phyloP scores from a whole-genome alignment of 2,888 invertebrate genomes.

The Drosophila diplacantha region DNA sequence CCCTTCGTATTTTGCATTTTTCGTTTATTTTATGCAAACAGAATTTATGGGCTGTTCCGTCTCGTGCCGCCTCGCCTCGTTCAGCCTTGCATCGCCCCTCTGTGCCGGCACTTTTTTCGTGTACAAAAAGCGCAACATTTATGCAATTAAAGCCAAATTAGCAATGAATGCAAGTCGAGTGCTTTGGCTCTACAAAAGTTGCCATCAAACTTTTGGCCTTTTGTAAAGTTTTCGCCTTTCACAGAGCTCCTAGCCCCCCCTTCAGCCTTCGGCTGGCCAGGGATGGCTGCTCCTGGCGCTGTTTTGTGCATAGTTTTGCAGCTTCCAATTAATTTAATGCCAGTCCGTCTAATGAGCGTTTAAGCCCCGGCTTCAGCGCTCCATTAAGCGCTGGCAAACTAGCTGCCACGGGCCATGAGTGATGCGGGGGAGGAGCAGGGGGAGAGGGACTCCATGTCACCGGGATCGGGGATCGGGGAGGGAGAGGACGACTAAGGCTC shows the following conservation, averaged over 20 bases:
- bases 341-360: constrained; percentile 72
- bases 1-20: constrained; percentile 21
- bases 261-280: constrained; percentile 3
- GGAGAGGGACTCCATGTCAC: constrained; percentile 15
- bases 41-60: constrained; percentile 60
- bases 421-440: neutral
- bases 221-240: constrained; percentile 67
- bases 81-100: constrained; percentile 15
- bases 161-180: constrained; percentile 72
- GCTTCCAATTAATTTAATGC: constrained; percentile 73
- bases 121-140: constrained; percentile 71
- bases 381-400: constrained; percentile 23
- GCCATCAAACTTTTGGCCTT: constrained; percentile 72
- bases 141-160: constrained; percentile 74
- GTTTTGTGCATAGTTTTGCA: constrained; percentile 49
- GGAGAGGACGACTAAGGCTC: constrained; percentile 3
- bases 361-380: constrained; percentile 50
- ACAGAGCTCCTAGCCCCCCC: constrained; percentile 2
- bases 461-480: neutral
- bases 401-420: constrained; percentile 11
- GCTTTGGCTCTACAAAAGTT: constrained; percentile 68
- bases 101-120: constrained; percentile 52
- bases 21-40: constrained; percentile 51
- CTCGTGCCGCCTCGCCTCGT: constrained; percentile 4
- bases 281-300: constrained; percentile 1